These are phyloP conservation scores for Acanthosepion esculentum DNA, from an alignment of 2,888 invertebrate species.

Conservation along the genomic window DNA sequence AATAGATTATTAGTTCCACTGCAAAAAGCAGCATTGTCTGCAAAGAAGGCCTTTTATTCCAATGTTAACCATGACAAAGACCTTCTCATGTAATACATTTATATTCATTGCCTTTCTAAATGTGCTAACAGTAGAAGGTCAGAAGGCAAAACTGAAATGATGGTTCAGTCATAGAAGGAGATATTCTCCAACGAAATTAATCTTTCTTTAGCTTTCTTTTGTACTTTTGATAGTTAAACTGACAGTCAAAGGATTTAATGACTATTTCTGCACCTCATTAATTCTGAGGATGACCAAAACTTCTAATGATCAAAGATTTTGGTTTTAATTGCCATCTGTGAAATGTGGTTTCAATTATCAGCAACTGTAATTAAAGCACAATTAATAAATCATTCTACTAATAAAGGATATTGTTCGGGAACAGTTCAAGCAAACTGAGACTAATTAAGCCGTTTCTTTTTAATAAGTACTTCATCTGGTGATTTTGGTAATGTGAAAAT, in stretches of 20 bases:
- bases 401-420: no score
- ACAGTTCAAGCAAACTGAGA: no score
- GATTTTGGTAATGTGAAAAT: no score
- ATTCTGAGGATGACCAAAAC: not conserved
- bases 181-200: not conserved
- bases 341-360: not conserved
- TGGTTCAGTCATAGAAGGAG: not conserved
- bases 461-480: no score
- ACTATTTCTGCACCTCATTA: not conserved
- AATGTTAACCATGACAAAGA: not conserved
- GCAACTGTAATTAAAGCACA: not conserved
- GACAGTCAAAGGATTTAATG: no score
- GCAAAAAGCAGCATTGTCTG: not conserved
- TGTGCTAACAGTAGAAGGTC: not conserved
- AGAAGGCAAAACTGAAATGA: not conserved
- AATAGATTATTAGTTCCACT: no score
- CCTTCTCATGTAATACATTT: not conserved
- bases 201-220: not conserved
- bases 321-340: not conserved
- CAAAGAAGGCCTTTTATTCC: not conserved
- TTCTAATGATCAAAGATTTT: not conserved
- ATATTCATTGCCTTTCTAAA: not conserved
- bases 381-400: not conserved
- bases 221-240: not conserved
- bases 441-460: no score